Evolutionary conservation across 2,888 invertebrate species (phyloP).

Genomic region (Apamea monoglypha): DNA sequence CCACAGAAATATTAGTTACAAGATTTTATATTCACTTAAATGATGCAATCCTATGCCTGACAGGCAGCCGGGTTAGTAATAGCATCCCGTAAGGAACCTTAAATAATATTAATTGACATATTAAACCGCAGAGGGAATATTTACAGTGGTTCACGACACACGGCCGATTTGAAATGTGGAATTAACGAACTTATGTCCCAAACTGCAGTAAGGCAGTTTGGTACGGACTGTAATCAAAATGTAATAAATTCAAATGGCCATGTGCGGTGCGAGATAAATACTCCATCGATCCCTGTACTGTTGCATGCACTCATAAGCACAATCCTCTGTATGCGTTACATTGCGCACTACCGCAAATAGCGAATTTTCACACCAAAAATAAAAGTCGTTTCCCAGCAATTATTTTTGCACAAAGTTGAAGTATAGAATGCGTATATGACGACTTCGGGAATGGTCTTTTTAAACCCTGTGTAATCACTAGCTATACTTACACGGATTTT

Average conservation of each 20-base stretch:
- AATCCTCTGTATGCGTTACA: background rate
- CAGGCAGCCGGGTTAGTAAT: no score
- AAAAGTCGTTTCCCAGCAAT: background rate
- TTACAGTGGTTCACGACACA: background rate
- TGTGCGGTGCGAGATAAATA: background rate
- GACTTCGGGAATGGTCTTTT: background rate
- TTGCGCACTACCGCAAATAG: background rate
- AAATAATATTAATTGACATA: no score
- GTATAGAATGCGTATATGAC: background rate
- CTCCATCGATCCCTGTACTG: background rate
- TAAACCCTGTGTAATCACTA: background rate
- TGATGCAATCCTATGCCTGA: background rate
- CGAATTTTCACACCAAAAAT: background rate
- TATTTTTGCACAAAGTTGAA: no score
- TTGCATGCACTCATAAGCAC: background rate
- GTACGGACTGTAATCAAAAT: no score
- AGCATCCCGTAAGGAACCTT: no score
- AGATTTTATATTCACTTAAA: background rate
- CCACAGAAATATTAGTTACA: background rate
- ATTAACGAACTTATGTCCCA: background rate
- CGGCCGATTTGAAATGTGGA: background rate
- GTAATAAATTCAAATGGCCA: no score
- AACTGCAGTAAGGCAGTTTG: no score
- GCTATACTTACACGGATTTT: conserved; percentile 72
- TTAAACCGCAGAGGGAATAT: no score